These are phyloP conservation scores for Drosophila nr. perissopoda DNA, from an alignment of 2,888 invertebrate genomes.

Conservation along the genomic window DNA sequence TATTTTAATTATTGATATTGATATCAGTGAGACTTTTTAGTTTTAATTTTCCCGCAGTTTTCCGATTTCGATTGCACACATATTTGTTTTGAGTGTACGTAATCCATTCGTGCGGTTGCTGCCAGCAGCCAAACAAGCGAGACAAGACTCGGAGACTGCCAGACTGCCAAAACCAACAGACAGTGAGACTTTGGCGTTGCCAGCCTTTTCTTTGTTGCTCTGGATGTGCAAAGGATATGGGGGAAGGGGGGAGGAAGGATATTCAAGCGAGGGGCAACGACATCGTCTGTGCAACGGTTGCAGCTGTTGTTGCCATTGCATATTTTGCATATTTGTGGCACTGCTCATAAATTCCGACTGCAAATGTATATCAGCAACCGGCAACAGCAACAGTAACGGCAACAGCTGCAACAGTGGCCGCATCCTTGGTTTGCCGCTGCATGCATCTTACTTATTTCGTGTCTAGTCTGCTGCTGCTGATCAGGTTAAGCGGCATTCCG, in stretches of 20 bases:
- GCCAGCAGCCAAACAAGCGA: slow-evolving; percentile 33
- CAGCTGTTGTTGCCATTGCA: slow-evolving; percentile 38
- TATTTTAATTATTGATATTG: neutral
- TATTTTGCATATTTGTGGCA: slow-evolving; percentile 67
- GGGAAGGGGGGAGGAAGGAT: neutral
- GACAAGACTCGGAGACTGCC: slow-evolving; percentile 7
- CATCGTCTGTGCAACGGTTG: slow-evolving; percentile 17
- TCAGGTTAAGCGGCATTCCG: slow-evolving; percentile 46
- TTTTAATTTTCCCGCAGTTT: neutral
- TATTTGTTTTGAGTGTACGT: slow-evolving; percentile 23
- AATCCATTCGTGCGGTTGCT: slow-evolving; percentile 77
- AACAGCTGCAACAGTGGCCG: slow-evolving; percentile 2
- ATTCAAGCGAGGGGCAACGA: slow-evolving; percentile 10
- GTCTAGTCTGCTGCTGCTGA: slow-evolving; percentile 19
- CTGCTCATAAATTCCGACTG: slow-evolving; percentile 62
- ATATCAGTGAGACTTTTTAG: neutral
- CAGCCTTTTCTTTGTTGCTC: slow-evolving; percentile 44
- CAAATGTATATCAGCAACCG: slow-evolving; percentile 47
- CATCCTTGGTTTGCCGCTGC: neutral
- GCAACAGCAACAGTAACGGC: slow-evolving; percentile 1
- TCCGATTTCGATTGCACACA: neutral
- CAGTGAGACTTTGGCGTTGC: slow-evolving; percentile 11
- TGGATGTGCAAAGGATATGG: neutral
- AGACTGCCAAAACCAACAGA: slow-evolving; percentile 15
- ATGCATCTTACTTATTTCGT: slow-evolving; percentile 11